These are phyloP conservation scores for Hippocampus barbouri DNA, from an alignment of 2,113 vertebrate species.

Conservation along the genomic window DNA sequence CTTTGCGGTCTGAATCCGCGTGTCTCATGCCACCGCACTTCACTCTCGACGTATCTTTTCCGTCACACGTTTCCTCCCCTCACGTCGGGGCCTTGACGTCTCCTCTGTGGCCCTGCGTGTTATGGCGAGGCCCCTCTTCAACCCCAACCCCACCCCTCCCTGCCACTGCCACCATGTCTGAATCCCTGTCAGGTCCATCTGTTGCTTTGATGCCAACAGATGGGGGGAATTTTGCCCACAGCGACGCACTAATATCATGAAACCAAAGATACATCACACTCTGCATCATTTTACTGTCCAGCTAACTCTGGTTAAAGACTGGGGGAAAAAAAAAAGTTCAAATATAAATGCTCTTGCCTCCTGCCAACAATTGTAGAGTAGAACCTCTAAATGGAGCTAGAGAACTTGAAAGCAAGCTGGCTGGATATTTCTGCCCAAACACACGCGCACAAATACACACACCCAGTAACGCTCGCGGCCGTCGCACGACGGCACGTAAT, in stretches of 20 bases:
- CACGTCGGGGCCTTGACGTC: constrained; percentile 19
- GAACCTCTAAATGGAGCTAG: background rate
- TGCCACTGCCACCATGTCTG: constrained; percentile 11
- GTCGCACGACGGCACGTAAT: too few relatives aligned
- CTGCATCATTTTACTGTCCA: constrained; percentile 8
- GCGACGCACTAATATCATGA: background rate
- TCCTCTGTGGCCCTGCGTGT: constrained; percentile 13
- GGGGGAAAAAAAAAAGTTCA: background rate
- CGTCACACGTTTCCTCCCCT: constrained; percentile 26
- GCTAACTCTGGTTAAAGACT: background rate
- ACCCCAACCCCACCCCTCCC: background rate
- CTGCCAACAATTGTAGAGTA: background rate
- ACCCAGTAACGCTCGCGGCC: too few relatives aligned
- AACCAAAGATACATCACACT: background rate
- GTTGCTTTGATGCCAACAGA: constrained; percentile 11
- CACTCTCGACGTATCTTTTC: constrained; percentile 34
- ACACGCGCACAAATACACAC: too few relatives aligned
- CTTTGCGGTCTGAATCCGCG: constrained; percentile 46
- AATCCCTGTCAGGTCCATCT: constrained; percentile 46
- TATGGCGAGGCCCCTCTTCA: constrained; percentile 10
- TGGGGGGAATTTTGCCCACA: constrained; percentile 20
- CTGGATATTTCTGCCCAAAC: too few relatives aligned
- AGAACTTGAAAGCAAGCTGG: too few relatives aligned
- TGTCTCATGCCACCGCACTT: constrained; percentile 45
- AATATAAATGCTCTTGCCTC: background rate